Base-by-base conservation (phyloP, 2,113 vertebrate genomes). In the Percina caprodes region DNA sequence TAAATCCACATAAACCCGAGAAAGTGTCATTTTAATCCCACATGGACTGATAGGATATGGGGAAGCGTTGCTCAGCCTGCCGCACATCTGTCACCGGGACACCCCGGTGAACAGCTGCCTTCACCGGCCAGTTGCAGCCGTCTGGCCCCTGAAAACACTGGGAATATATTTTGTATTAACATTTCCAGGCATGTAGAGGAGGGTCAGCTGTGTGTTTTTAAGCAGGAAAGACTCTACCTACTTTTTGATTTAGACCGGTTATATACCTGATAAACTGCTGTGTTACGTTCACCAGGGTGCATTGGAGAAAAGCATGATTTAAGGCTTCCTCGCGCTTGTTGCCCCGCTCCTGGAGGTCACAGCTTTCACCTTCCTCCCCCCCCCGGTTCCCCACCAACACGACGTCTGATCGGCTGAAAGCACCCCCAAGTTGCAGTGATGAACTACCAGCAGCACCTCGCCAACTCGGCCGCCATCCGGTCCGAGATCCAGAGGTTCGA, bases 381-480 rank as follows among this genome's bases (percentile, higher is more conserved):
- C n/a, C n/a, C n/a, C n/a, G n/a, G n/a, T n/a, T n/a, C n/a, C n/a
- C 23, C 2, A 2, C 14, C 11, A 12, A 21, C 11, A 15, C 19
- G 19, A 3, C 24, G 8, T 21, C 42, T 6, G 19, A 54, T 18
- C 52, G 21, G 52, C 52, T 9, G 52, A n/a, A 12, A 12, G 9
- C 1, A 39, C 35, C 35, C 23, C 10, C 26, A 1, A 26, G 23
- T 23, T 21, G 71, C 71, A 65, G 85, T 2, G 56, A 98, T 99
- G 98, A 98, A 98, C 96, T 98, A 98, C 93, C 98, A 99, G 94
- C 98, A 98, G 95, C 98, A 99, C 87, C 96, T 98, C 91, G 97
- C 97, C 90, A 98, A 98, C 94, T 99, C 98, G 84, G 96, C 97
- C 78, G 98, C 98, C 88, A 99, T 99, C 93, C 95, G 98, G 19